phyloP scores from a whole-genome alignment of 2,113 vertebrate genomes.

The Charadrius vociferus region DNA sequence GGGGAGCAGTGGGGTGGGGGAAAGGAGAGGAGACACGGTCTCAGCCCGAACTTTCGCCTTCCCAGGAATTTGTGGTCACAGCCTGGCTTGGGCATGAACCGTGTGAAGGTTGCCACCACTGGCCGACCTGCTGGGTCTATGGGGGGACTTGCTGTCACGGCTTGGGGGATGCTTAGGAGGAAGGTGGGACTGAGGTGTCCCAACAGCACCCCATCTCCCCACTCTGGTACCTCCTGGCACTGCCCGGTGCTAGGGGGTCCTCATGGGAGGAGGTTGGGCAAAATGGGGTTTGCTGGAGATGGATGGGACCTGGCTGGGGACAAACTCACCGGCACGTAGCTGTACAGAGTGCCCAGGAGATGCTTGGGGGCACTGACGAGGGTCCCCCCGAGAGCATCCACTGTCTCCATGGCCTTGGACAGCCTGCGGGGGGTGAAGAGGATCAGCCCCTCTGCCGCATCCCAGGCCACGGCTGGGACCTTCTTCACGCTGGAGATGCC shows the following conservation, averaged over 20 bases:
- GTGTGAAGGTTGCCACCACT: not conserved
- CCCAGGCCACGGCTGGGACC: conserved; percentile 53
- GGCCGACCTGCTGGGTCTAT: not conserved
- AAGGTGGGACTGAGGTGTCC: not conserved
- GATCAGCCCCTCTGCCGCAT: conserved; percentile 58
- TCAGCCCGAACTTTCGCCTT: not conserved
- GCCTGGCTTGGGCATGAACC: not conserved
- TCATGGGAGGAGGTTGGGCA: not conserved
- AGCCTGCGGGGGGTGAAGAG: conserved; percentile 38
- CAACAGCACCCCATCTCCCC: not conserved
- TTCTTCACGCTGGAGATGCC: conserved; percentile 66
- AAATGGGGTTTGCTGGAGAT: not conserved
- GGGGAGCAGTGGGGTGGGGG: not conserved
- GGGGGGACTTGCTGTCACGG: accelerated
- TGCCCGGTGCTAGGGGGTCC: not conserved
- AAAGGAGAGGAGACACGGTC: not conserved
- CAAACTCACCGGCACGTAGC: conserved; percentile 75
- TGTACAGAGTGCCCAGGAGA: conserved; percentile 67
- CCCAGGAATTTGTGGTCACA: not conserved
- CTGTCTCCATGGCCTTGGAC: conserved; percentile 59
- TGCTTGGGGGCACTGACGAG: conserved; percentile 64
- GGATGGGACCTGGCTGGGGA: not conserved
- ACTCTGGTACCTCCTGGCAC: not conserved
- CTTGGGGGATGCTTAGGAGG: not conserved
- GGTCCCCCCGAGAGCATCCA: conserved; percentile 62